Evolutionary conservation across 2,113 vertebrate species (phyloP), one percentile per base, ranked within the genome.

Genomic region (Peucedramus taeniatus): DNA sequence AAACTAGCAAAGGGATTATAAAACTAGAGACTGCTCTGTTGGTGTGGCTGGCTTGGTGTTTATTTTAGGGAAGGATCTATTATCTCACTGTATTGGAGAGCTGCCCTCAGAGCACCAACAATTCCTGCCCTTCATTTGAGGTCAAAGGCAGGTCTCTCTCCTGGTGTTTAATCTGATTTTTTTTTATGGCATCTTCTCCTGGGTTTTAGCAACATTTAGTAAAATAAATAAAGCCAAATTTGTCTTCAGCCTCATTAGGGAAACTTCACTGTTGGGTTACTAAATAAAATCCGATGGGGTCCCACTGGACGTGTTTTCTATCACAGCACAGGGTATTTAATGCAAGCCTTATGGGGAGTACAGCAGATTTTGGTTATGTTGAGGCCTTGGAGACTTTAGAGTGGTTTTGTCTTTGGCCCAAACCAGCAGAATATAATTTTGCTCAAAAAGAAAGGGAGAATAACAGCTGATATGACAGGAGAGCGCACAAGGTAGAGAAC

Each of bases 1-100:
- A 63, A 87, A 94, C 89, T 60, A 65, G 50, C 83, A 61, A 63
- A 85, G 53, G 75, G 54, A 91, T 96, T 92, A 83, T 65, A 93
- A 94, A 92, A 37, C 63, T 81, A 70, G 64, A 76, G 42, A 19
- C 3, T 6, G 10, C 37, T 69, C 14, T 61, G 39, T 65, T 64
- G 50, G 30, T 75, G 27, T 72, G 81, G 33, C 18, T 1, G 1
- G 10, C 20, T n/a, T 68, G 77, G 27, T 78, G 47, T 96, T 76
- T 95, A 89, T 96, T 89, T 91, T 79, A 54, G 35, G 53, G 88
- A 87, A 68, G 37, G 45, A 42, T 60, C 19, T 16, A 39, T 71
- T 89, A 87, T 88, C 76, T 93, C n/a, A 12, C 54, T 18, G 4
- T 10, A 14, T 47, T 91, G 83, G 69, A 92, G 70, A 70, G 30